These are phyloP conservation scores for Gorsachius magnificus DNA, from an alignment of 2,797 vertebrate species.

Conservation along the genomic window DNA sequence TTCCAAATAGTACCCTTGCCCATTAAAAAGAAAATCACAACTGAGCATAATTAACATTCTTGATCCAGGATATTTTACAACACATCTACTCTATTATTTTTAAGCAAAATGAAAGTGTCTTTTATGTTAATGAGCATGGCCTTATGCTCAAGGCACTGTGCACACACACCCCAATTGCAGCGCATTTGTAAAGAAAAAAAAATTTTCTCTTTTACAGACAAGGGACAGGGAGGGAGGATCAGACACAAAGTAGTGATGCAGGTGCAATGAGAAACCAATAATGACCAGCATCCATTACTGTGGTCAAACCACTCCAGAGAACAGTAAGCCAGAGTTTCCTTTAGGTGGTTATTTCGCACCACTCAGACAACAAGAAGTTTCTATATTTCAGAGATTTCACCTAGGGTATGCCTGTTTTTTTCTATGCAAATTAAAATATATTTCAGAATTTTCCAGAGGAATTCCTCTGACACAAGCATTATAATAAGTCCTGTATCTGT, in stretches of 20 bases:
- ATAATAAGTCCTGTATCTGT: neutral
- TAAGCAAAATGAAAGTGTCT: neutral
- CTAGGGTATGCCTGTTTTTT: neutral
- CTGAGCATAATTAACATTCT: constrained; percentile 15
- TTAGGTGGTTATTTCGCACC: neutral
- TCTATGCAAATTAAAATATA: neutral
- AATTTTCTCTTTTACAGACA: neutral
- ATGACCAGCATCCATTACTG: neutral
- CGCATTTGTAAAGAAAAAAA: neutral
- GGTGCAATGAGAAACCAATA: neutral
- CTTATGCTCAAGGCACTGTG: neutral
- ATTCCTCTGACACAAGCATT: neutral
- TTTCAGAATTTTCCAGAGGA: neutral
- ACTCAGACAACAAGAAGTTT: neutral
- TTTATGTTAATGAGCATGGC: neutral
- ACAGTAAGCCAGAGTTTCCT: neutral
- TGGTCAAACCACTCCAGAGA: neutral
- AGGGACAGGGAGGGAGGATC: neutral
- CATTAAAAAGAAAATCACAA: neutral
- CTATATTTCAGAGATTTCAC: neutral
- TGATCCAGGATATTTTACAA: neutral
- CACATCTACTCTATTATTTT: neutral
- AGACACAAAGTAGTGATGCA: neutral
- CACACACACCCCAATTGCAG: neutral
- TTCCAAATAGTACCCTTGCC: neutral